Conservation (phyloP, 1,140 invertebrate genomes). For the Eufriesea mexicana region DNA sequence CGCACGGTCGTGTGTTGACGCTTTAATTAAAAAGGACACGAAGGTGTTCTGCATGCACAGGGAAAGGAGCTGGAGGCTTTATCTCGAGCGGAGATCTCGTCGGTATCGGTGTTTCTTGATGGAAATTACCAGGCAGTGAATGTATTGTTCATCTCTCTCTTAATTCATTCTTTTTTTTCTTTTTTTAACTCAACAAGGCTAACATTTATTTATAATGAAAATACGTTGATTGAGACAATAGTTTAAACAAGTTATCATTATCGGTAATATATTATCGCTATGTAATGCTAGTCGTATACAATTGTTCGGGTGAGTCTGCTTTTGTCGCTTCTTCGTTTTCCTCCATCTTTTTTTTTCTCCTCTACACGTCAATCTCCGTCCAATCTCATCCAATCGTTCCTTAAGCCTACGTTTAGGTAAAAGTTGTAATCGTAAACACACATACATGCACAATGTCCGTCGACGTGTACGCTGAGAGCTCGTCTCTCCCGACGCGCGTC, state of each 20-base stretch:
- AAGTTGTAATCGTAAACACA: constrained; percentile 78
- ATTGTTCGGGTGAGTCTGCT: constrained; percentile 76
- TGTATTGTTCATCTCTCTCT: constrained; percentile 2
- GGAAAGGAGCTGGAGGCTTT: constrained; percentile 32
- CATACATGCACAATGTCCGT: constrained; percentile 79
- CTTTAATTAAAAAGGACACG: constrained; percentile 53
- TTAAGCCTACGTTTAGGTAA: constrained; percentile 70
- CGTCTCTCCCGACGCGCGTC: constrained; percentile 44
- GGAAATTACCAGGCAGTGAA: constrained; percentile 37
- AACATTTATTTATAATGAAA: constrained; percentile 84
- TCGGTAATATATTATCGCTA: constrained; percentile 83
- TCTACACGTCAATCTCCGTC: neutral
- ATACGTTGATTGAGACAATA: constrained; percentile 83
- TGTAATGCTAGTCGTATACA: constrained; percentile 83
- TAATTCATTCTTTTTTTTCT: constrained; percentile 53
- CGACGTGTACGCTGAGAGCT: constrained; percentile 30
- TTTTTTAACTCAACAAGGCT: constrained; percentile 83
- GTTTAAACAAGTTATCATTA: constrained; percentile 82
- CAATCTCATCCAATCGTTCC: constrained; percentile 45
- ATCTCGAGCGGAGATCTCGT: constrained; percentile 17
- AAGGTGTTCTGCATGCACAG: constrained; percentile 49
- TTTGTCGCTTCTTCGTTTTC: constrained; percentile 14
- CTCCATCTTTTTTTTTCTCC: neutral
- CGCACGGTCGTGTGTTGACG: neutral
- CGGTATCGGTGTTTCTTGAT: constrained; percentile 30